phyloP scores from a whole-genome alignment of 2,113 vertebrate genomes.

The Entelurus aequoreus region DNA sequence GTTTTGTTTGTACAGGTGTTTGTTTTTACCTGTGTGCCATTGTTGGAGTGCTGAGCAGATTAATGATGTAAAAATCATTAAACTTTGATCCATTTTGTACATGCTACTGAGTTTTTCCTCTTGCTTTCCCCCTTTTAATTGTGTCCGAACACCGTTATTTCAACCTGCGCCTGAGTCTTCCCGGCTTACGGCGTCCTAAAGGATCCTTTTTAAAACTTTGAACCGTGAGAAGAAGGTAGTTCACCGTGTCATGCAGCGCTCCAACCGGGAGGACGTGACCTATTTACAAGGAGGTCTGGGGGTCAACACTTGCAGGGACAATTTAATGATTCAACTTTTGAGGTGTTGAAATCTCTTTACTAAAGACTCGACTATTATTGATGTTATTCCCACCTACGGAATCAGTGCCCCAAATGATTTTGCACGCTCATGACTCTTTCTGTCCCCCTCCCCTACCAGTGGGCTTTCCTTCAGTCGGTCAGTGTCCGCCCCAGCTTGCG shows the following conservation, averaged over 20 bases:
- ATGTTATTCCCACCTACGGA: not conserved
- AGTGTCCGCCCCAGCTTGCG: slow-evolving; percentile 53
- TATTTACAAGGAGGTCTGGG: slow-evolving; percentile 18
- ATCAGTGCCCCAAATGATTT: slow-evolving; percentile 12
- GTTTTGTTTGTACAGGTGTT: slow-evolving; percentile 31
- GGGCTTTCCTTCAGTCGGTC: slow-evolving; percentile 73
- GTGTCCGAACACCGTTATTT: not conserved
- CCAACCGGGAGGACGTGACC: slow-evolving; percentile 40
- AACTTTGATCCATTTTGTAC: slow-evolving; percentile 57
- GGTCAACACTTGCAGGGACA: slow-evolving; percentile 18
- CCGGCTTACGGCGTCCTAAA: not conserved
- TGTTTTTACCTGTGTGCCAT: slow-evolving; percentile 28
- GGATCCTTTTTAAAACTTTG: slow-evolving; percentile 7
- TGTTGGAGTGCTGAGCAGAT: slow-evolving; percentile 20
- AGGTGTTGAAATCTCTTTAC: not conserved
- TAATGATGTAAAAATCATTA: slow-evolving; percentile 58
- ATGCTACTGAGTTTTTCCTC: slow-evolving; percentile 28
- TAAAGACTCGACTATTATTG: not conserved
- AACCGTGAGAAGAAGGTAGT: slow-evolving; percentile 20
- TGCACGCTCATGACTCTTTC: slow-evolving; percentile 28
- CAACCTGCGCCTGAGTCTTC: not conserved
- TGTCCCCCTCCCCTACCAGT: slow-evolving; percentile 57
- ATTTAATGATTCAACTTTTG: slow-evolving; percentile 9
- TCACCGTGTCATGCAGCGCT: slow-evolving; percentile 28
- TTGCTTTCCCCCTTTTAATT: slow-evolving; percentile 13